Evolutionary conservation across 92 coral and sea anemone species (phyloP), one percentile per base, ranked within the genome.

Genomic region (Anthopleura xanthogrammica): DNA sequence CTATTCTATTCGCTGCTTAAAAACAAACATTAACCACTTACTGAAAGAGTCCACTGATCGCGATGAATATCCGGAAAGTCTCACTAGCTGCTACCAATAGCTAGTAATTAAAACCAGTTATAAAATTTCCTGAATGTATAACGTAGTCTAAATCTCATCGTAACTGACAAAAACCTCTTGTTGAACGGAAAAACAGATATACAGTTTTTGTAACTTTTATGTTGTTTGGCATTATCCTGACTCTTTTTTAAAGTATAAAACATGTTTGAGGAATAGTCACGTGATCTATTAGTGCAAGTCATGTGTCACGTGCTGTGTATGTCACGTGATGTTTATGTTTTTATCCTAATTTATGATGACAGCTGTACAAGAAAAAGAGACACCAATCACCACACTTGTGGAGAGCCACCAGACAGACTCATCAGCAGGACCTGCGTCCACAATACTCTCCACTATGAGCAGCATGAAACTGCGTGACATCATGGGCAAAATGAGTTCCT

Each of bases 301-400:
- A 29, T 6, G 24, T 14, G 70, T 5, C 1, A 20, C 70, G 29
- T 20, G 36, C 58, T 62, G 19, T 9, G 9, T 20, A 62, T 62
- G 74, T 29, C 74, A 68, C 42, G 46, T 68, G 46, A 68, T 29
- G 29, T 36, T 68, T 10, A 23, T 68, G 74, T 68, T 12, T 36
- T 20, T 62, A 20, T 29, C 41, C 13, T 68, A 3, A 68, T 68
- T 68, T 68, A 12, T 36, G 12, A 62, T 68, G 42, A 68, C 74
- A 68, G 74, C 74, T 68, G 74, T 68, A n/a, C 74, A 68, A 68
- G 74, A 68, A 68, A 68, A 46, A 68, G 74, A 68, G 42, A 68
- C 36, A 19, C 24, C 22, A 62, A 62, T 19, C 36, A 22, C 22
- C 36, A 22, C 70, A 19, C 70, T 19, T 6, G 70, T 19, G 24